Base-by-base conservation (phyloP, 2,888 invertebrate genomes). In the Lycocerus yunnanus region DNA sequence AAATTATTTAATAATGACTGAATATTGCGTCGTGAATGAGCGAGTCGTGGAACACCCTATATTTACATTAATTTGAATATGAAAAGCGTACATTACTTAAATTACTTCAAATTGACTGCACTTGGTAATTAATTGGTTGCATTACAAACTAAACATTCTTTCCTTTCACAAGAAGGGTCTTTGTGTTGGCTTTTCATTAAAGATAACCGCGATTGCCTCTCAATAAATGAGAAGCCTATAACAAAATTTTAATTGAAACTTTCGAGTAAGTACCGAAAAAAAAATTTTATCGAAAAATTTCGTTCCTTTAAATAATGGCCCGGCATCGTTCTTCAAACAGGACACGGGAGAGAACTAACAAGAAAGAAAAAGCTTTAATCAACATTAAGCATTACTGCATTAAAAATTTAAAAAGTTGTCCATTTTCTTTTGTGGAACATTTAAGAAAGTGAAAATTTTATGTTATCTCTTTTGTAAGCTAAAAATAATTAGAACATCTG, bases 401-500 rank as follows among this genome's bases (percentile, higher is more conserved):
- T 43, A 43, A 43, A 43, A 43, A 43, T 43, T 43, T 43, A 43
- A n/a, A 43, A 43, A 43, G 43, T 43, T 43, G 43, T 43, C 43
- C 13, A 27, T 27, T 27, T 27, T 27, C n/a, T 43, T 43, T 43
- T 43, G 43, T 43, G 43, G 6, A 43, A 43, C 43, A 43, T 43
- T 43, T 43, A 43, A 43, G 43, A 43, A 43, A 43, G 43, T 43
- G 43, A 43, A 43, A 43, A 43, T 43, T 43, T 43, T 43, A 43
- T 43, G 43, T 43, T 43, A 43, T 43, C 43, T 43, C 43, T 43
- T 43, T 43, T 43, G 43, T 43, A 43, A 63, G 16, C 18, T 63
- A 20, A 63, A 18, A 63, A 63, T 18, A 63, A 63, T n/a, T 63
- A 20, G n/a, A 63, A 63, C 61, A 63, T 63, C 61, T 63, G 61